Conservation (phyloP, 1,140 invertebrate species). For the Eurosta solidaginis region DNA sequence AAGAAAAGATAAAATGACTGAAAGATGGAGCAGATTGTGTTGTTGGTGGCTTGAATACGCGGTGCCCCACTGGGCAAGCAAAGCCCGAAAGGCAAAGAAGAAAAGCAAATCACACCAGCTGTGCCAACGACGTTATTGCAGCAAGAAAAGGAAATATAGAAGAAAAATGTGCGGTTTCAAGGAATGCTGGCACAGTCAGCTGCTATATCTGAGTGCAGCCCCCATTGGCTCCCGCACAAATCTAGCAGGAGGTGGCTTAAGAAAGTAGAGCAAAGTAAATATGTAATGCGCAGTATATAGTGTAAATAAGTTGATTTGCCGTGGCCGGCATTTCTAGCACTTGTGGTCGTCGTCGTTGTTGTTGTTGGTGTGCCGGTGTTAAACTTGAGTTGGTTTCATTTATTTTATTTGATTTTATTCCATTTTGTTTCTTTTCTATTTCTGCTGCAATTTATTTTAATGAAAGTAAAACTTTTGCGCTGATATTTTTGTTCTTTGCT, state of each 20-base stretch:
- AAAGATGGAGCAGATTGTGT: background rate
- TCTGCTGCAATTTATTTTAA: background rate
- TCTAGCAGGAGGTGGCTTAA: too few species aligned
- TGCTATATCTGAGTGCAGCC: too few species aligned
- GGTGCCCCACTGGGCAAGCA: too few species aligned
- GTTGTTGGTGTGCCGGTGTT: background rate
- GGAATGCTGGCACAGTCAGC: too few species aligned
- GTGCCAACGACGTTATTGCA: background rate
- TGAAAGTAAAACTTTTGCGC: slow-evolving; percentile 20
- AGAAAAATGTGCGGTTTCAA: background rate
- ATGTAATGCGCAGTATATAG: background rate
- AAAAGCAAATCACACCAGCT: background rate
- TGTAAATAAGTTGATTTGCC: background rate
- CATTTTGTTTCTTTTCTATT: background rate
- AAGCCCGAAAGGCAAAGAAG: background rate
- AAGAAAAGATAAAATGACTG: background rate
- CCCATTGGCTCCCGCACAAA: too few species aligned
- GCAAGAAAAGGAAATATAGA: background rate
- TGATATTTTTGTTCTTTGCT: background rate
- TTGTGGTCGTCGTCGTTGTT: background rate
- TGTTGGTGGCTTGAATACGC: background rate
- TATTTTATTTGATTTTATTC: background rate
- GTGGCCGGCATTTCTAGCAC: background rate
- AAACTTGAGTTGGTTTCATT: background rate
- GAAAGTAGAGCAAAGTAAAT: background rate